These are phyloP conservation scores for Hymenopus coronatus DNA, from an alignment of 2,888 invertebrate species.

Conservation along the genomic window DNA sequence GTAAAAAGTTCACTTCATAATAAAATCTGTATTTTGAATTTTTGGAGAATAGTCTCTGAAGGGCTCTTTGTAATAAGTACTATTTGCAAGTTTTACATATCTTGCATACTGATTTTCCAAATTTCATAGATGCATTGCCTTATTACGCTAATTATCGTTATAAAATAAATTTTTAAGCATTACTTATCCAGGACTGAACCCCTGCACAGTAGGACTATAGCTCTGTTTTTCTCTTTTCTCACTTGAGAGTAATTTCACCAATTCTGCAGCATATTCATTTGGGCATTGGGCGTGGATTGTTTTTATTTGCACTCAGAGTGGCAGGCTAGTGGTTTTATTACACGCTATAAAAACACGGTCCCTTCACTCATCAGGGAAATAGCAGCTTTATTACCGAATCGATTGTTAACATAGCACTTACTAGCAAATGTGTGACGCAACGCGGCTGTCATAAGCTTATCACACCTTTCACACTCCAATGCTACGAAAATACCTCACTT, in stretches of 20 bases:
- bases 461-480: background rate
- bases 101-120: too few species aligned
- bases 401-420: background rate
- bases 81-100: too few species aligned
- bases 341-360: background rate
- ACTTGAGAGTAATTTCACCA: background rate
- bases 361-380: background rate
- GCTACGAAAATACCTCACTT: background rate
- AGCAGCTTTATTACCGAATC: background rate
- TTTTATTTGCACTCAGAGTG: background rate
- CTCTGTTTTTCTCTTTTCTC: background rate
- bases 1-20: too few species aligned
- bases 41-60: too few species aligned
- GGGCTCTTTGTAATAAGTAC: too few species aligned
- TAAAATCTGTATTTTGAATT: too few species aligned
- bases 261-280: background rate
- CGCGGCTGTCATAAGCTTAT: background rate
- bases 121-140: too few species aligned
- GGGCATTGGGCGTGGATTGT: background rate
- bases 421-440: background rate
- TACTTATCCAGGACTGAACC: too few species aligned
- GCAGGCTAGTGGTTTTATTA: background rate
- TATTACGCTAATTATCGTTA: too few species aligned
- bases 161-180: too few species aligned
- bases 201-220: background rate